Conservation (phyloP, 2,888 invertebrate genomes). For the Cryptus viduatorius region DNA sequence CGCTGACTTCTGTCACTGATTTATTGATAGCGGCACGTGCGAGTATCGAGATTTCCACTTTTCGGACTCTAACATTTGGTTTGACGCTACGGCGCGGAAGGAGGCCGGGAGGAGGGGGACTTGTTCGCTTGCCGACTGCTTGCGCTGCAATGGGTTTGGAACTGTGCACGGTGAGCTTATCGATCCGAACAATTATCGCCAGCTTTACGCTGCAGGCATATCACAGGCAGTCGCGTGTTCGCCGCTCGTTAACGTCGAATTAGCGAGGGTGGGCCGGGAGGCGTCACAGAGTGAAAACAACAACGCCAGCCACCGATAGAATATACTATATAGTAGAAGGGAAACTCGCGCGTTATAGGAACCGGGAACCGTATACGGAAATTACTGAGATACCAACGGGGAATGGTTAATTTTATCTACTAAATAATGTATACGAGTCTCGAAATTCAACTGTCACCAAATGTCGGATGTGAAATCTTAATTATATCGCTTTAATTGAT, state of each 20-base stretch:
- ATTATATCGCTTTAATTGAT: constrained; percentile 3
- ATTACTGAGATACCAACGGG: not conserved
- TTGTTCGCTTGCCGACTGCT: constrained; percentile 53
- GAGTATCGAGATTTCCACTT: constrained; percentile 79
- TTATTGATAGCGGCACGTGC: constrained; percentile 81
- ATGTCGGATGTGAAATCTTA: constrained; percentile 25
- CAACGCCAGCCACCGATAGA: constrained; percentile 51
- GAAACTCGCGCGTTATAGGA: constrained; percentile 37
- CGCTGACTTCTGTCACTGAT: constrained; percentile 74
- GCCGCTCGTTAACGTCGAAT: constrained; percentile 71
- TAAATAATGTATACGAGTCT: constrained; percentile 5
- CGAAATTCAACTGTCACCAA: constrained; percentile 22
- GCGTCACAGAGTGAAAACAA: constrained; percentile 63
- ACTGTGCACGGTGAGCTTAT: constrained; percentile 65
- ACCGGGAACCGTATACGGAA: constrained; percentile 1
- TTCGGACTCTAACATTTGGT: constrained; percentile 65
- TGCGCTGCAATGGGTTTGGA: constrained; percentile 27
- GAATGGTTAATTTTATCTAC: not conserved
- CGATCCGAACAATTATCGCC: constrained; percentile 70
- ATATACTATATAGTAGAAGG: constrained; percentile 16
- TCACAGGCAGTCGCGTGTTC: constrained; percentile 65
- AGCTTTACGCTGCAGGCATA: constrained; percentile 64
- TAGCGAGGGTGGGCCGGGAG: constrained; percentile 67
- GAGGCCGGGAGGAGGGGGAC: not conserved
- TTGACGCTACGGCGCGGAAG: constrained; percentile 22